Evolutionary conservation across 2,113 vertebrate species (phyloP).

Genomic region (Phalacrocorax pelagicus): DNA sequence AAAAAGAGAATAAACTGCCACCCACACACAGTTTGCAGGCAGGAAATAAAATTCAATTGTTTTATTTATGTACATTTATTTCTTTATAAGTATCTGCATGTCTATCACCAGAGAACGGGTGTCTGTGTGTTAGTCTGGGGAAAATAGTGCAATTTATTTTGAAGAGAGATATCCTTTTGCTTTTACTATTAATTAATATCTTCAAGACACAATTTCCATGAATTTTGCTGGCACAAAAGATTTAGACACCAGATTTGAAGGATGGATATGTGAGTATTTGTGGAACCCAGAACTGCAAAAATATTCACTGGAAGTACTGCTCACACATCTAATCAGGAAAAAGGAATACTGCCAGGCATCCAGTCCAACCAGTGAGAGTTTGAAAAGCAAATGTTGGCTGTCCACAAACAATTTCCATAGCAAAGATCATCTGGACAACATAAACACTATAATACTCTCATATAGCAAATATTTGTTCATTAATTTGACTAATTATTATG

Average conservation of each 20-base stretch:
- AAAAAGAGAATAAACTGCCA: conserved; percentile 28
- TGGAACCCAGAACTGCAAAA: background rate
- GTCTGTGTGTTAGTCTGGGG: background rate
- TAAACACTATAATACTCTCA: background rate
- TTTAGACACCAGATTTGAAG: background rate
- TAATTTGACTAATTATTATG: background rate
- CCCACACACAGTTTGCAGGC: background rate
- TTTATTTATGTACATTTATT: conserved; percentile 37
- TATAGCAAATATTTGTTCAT: conserved; percentile 14
- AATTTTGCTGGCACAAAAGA: background rate
- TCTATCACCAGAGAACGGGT: background rate
- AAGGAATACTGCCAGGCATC: background rate
- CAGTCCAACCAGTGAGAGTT: background rate
- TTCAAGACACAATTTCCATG: background rate
- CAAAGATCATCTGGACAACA: background rate
- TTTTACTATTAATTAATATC: background rate
- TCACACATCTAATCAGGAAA: background rate
- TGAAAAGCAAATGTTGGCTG: conserved; percentile 23
- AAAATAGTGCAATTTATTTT: background rate
- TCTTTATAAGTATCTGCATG: conserved; percentile 12
- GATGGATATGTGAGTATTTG: background rate
- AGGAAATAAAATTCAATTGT: conserved; percentile 37
- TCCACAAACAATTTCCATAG: background rate
- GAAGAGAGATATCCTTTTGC: background rate
- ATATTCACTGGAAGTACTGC: background rate